Conservation (phyloP, 2,113 vertebrate species). For the Sorex araneus region DNA sequence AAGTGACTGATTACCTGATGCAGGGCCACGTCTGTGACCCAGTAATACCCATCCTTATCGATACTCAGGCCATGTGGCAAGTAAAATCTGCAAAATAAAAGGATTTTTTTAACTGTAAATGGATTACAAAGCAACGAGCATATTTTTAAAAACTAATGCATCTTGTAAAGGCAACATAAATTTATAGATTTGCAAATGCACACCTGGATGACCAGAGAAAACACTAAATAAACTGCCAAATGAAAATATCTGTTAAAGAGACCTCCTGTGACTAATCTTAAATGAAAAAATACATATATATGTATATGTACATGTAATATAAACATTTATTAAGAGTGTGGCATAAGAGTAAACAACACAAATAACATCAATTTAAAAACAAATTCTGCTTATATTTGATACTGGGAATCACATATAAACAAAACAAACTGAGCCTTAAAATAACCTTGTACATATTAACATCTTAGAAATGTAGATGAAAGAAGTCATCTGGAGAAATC, state of each 20-base stretch:
- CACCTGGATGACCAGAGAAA: conserved; percentile 20
- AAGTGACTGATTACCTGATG: conserved; percentile 93
- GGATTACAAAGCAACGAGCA: not conserved
- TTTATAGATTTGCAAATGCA: conserved; percentile 20
- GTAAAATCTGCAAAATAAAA: conserved; percentile 93
- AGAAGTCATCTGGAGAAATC: conserved; percentile 26
- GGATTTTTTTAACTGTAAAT: not conserved
- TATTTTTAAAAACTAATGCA: conserved; percentile 10
- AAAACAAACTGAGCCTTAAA: not conserved
- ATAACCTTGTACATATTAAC: conserved; percentile 30
- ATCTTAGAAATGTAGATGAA: conserved; percentile 38
- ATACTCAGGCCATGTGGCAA: conserved; percentile 96
- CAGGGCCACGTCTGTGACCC: conserved; percentile 98
- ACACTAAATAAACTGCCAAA: conserved; percentile 18
- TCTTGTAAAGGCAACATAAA: not conserved
- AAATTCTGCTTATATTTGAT: not conserved
- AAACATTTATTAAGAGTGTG: not conserved
- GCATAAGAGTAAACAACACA: not conserved
- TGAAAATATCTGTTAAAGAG: conserved; percentile 21
- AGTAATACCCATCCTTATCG: conserved; percentile 95
- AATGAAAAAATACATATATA: not conserved
- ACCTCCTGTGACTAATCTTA: not conserved
- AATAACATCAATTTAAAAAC: conserved; percentile 28
- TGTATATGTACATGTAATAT: not conserved
- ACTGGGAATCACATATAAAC: not conserved